These are phyloP conservation scores for Chrosomus eos DNA, from an alignment of 2,797 vertebrate genomes.

Conservation along the genomic window DNA sequence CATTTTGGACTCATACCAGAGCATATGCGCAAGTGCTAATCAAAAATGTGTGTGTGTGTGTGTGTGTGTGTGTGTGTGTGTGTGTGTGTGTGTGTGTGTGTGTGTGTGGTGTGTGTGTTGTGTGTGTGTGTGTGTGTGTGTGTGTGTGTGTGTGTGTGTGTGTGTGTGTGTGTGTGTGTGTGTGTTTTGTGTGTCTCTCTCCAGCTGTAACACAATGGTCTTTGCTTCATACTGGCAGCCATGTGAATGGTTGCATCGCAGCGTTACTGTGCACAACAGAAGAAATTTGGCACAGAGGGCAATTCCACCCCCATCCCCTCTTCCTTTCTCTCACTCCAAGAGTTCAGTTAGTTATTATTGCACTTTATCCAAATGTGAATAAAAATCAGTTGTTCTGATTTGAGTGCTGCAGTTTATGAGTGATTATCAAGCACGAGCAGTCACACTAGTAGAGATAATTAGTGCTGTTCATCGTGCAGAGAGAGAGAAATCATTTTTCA, in stretches of 20 bases:
- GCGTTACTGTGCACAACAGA: constrained; percentile 18
- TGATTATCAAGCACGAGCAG: constrained; percentile 7
- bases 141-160: background rate
- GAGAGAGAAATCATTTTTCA: background rate
- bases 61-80: background rate
- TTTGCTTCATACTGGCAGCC: background rate
- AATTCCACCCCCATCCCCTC: background rate
- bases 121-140: background rate
- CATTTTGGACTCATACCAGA: constrained; percentile 19
- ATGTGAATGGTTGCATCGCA: constrained; percentile 10
- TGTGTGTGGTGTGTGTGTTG: background rate
- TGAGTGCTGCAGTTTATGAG: constrained; percentile 17
- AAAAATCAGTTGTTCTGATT: constrained; percentile 25
- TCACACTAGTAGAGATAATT: constrained; percentile 29
- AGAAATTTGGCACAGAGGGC: constrained; percentile 16
- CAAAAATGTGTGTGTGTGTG: constrained; percentile 3
- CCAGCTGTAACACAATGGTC: constrained; percentile 24
- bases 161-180: constrained; percentile 5
- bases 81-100: background rate
- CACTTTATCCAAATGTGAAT: constrained; percentile 30
- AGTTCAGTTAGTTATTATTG: constrained; percentile 26
- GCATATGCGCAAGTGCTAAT: background rate
- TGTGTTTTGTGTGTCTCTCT: background rate
- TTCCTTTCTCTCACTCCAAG: background rate
- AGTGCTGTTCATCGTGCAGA: background rate